Evolutionary conservation across 1,140 invertebrate species (phyloP).

Genomic region (Drosophila trapezifrons): DNA sequence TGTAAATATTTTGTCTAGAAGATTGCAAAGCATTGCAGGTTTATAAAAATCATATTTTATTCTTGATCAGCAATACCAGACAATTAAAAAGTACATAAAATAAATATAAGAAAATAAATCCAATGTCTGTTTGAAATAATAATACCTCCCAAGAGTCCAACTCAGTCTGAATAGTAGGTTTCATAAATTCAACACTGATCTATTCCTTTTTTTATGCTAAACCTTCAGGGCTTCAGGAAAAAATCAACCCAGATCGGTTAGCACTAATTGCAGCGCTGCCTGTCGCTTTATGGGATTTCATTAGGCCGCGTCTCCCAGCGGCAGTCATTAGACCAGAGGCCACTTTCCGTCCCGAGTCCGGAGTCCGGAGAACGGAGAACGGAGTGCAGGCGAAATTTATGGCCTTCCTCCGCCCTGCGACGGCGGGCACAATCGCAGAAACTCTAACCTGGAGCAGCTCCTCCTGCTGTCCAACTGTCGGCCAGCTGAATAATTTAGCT

Average conservation of each 20-base stretch:
- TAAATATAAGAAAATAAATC: no score
- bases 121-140: no score
- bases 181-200: neutral
- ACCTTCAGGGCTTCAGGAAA: neutral
- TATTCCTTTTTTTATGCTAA: neutral
- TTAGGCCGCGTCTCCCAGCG: constrained; percentile 28
- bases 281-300: constrained; percentile 45
- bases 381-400: constrained; percentile 37
- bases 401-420: constrained; percentile 21
- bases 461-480: constrained; percentile 31
- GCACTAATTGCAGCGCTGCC: constrained; percentile 31
- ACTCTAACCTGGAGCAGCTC: constrained; percentile 15
- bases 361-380: no score
- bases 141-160: no score
- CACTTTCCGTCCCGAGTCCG: constrained; percentile 13
- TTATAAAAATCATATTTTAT: no score
- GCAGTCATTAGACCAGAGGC: constrained; percentile 41
- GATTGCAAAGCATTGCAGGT: no score
- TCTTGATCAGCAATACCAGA: no score
- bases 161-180: neutral
- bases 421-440: constrained; percentile 22
- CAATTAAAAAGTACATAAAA: no score
- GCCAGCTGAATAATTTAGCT: constrained; percentile 71
- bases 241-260: constrained; percentile 34
- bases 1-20: no score